Base-by-base conservation (phyloP, 2,113 vertebrate species). In the Porphyrio hochstetteri region DNA sequence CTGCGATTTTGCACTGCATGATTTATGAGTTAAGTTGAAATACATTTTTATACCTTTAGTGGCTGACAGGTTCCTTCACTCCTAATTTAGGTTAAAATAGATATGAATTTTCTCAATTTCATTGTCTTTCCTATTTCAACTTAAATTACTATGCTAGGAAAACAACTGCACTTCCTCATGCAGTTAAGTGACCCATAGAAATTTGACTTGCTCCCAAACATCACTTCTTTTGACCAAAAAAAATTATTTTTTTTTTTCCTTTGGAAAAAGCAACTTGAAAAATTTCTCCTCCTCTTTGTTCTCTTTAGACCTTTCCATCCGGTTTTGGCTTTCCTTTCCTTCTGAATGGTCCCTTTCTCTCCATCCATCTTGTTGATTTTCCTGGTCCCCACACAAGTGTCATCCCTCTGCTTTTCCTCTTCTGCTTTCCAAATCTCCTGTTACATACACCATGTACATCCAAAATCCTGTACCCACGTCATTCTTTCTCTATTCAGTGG, bases 371-470 rank as follows among this genome's bases (percentile, higher is more conserved):
- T 55, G 10, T 10, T 74, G 7, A 65, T 75, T 52, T 74, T 78
- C 28, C 72, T 38, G 28, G 16, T 48, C 69, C 59, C 35, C 56
- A 27, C 25, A 36, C 1, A 1, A 64, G 48, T 44, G 42, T 38
- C n/a, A 77, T 42, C 16, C 35, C 40, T 55, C 31, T 29, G 28
- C 11, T 67, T 78, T 56, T 56, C 44, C 42, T 80, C 38, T 55
- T 24, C 14, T 40, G 50, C 21, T 82, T 69, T 77, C 48, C 0
- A 0, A 21, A 60, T 61, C 25, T 38, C 11, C 11, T 19, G 9
- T 65, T 60, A n/a, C 3, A 5, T 5, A 8, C 23, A 36, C 84
- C 59, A 53, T 2, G 2, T 9, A 77, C 19, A 75, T 21, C 53
- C 46, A 71, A 29, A 79, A 35, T 36, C 21, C n/a, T 20, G 2